Percentiles rank a stretch among this genome's conserved stretches.
Evolutionary conservation across 2,888 invertebrate genomes (phyloP).

Genomic region (Scaeva pyrastri): DNA sequence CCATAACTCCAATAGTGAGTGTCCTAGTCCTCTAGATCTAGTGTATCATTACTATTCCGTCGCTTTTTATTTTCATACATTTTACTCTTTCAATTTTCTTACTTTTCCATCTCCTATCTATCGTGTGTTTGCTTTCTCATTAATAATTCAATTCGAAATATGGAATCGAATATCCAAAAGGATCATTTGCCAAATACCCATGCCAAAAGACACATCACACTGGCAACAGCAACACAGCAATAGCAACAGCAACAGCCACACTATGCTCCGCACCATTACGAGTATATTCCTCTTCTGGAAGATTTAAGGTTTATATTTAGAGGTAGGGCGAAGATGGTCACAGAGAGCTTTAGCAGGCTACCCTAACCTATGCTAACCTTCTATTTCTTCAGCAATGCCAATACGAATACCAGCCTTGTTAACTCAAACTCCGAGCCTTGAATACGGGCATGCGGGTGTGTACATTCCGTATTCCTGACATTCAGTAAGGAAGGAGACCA

Average conservation of each 20-base stretch:
- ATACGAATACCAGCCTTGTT: background rate
- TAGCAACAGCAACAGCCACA: background rate
- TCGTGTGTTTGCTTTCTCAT: slow-evolving; percentile 43
- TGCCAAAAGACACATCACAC: background rate
- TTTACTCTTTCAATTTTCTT: slow-evolving; percentile 34
- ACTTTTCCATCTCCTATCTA: no score
- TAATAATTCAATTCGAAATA: slow-evolving; percentile 59
- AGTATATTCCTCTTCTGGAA: slow-evolving; percentile 9
- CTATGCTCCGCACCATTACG: background rate
- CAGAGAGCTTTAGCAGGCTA: background rate
- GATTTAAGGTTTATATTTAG: slow-evolving; percentile 39
- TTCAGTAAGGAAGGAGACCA: background rate
- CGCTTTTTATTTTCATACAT: slow-evolving; percentile 38
- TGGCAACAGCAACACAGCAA: background rate
- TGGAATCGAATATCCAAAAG: slow-evolving; percentile 39
- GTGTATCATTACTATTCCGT: slow-evolving; percentile 49
- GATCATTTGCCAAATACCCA: slow-evolving; percentile 22
- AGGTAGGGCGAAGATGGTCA: background rate
- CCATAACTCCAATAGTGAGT: no score
- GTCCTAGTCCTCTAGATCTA: no score
- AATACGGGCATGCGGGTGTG: background rate
- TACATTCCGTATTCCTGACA: background rate
- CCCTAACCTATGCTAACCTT: slow-evolving; percentile 10
- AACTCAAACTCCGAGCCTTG: background rate
- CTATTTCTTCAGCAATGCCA: background rate